These are phyloP conservation scores for Pseudomyrmex flavicornis DNA, from an alignment of 1,140 invertebrate genomes.

Conservation along the genomic window DNA sequence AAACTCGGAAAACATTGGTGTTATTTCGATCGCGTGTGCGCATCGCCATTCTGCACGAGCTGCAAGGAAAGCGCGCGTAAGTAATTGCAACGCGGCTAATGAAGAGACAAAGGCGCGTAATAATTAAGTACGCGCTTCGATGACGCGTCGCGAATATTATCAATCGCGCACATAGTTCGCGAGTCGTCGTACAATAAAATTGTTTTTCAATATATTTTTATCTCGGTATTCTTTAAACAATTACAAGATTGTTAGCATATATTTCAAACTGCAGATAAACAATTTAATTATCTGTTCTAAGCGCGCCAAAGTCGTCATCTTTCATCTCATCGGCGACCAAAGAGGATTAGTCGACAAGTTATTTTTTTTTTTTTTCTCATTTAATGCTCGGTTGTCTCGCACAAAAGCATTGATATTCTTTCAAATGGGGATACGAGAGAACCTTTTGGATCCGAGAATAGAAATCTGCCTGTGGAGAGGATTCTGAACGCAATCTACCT, in stretches of 20 bases:
- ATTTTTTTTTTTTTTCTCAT: not conserved
- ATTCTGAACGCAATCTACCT: constrained; percentile 17
- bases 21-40: not conserved
- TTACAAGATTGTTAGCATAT: too few relatives aligned
- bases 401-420: not conserved
- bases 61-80: constrained; percentile 70
- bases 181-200: too few relatives aligned
- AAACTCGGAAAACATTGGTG: constrained; percentile 11
- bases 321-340: not conserved
- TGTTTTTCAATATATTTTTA: too few relatives aligned
- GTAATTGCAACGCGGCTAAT: constrained; percentile 67
- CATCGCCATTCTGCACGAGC: constrained; percentile 14
- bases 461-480: not conserved
- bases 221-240: too few relatives aligned
- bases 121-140: constrained; percentile 6
- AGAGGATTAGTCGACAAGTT: not conserved
- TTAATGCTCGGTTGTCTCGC: constrained; percentile 20
- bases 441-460: not conserved
- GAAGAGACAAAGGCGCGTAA: constrained; percentile 43
- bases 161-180: not conserved
- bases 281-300: too few relatives aligned
- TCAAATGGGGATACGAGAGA: not conserved
- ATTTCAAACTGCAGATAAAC: too few relatives aligned
- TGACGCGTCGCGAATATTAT: constrained; percentile 27
- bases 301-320: too few relatives aligned